Percentiles rank a stretch among this genome's conserved stretches.
Evolutionary conservation across 1,140 invertebrate species (phyloP).

Genomic region (Meteorus sp.): DNA sequence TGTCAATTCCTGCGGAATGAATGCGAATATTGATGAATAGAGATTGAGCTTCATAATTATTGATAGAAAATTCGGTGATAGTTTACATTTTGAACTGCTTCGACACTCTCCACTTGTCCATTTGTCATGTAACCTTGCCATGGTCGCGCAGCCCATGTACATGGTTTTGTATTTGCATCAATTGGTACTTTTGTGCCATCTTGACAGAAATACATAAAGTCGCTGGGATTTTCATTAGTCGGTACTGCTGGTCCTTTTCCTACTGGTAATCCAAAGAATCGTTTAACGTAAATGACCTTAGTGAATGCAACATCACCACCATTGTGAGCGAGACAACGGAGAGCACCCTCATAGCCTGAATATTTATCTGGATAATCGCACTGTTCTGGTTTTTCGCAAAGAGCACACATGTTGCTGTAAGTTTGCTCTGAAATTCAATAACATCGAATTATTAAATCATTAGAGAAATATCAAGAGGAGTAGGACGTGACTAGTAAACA

Average conservation of each 20-base stretch:
- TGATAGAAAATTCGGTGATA: slow-evolving; percentile 4
- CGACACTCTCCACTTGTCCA: slow-evolving; percentile 57
- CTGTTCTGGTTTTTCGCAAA: slow-evolving; percentile 71
- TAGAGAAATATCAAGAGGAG: too few species aligned
- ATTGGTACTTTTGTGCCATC: slow-evolving; percentile 74
- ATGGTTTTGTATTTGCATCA: slow-evolving; percentile 64
- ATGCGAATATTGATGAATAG: neutral
- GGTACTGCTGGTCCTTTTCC: slow-evolving; percentile 56
- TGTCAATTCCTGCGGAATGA: slow-evolving; percentile 43
- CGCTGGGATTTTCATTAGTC: slow-evolving; percentile 61
- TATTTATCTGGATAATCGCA: slow-evolving; percentile 83
- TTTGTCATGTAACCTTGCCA: slow-evolving; percentile 76
- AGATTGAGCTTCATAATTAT: neutral
- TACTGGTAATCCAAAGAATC: slow-evolving; percentile 72
- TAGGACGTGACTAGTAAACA: too few species aligned
- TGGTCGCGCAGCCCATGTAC: slow-evolving; percentile 77
- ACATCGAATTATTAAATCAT: too few species aligned
- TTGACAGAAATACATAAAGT: slow-evolving; percentile 77
- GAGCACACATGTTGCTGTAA: slow-evolving; percentile 72
- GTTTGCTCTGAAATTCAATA: slow-evolving; percentile 61
- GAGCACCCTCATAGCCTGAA: slow-evolving; percentile 81
- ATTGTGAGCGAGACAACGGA: slow-evolving; percentile 77
- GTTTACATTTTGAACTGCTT: slow-evolving; percentile 51
- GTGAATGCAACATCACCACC: slow-evolving; percentile 83
- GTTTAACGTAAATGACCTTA: slow-evolving; percentile 76